phyloP scores from a whole-genome alignment of 2,113 vertebrate species.

The Phycodurus eques region DNA sequence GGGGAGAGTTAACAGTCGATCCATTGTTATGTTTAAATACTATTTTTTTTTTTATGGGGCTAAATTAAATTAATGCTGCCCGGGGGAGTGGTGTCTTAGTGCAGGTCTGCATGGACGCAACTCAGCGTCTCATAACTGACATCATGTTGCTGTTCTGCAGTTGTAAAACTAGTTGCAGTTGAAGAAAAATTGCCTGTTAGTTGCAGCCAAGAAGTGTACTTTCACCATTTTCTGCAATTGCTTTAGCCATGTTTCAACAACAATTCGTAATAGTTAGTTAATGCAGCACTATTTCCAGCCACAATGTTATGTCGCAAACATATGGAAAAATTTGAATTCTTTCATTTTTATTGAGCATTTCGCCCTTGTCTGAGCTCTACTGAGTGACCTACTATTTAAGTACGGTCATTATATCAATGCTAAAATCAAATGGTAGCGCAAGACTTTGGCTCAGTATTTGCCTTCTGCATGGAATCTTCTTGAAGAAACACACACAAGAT shows the following conservation, averaged over 20 bases:
- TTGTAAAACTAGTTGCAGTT: background rate
- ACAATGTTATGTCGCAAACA: too few relatives aligned
- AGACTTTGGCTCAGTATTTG: background rate
- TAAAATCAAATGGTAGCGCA: background rate
- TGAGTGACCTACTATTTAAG: background rate
- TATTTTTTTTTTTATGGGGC: too few relatives aligned
- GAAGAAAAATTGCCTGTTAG: background rate
- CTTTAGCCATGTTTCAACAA: too few relatives aligned
- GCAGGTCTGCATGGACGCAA: background rate
- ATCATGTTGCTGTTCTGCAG: background rate
- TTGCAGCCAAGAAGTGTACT: too few relatives aligned
- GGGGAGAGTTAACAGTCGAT: too few relatives aligned
- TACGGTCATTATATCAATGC: background rate
- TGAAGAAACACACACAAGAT: slow-evolving; percentile 6
- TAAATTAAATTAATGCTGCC: background rate
- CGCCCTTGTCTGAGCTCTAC: background rate
- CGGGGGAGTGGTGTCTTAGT: background rate
- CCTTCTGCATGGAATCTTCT: slow-evolving; percentile 5
- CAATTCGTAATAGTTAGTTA: too few relatives aligned
- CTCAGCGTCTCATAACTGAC: background rate
- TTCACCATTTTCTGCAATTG: too few relatives aligned
- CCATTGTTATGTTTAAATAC: too few relatives aligned
- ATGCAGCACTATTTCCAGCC: too few relatives aligned
- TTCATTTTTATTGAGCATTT: background rate
- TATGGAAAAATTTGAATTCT: background rate